Conservation (phyloP, 2,113 vertebrate species). For the Gavia stellata region DNA sequence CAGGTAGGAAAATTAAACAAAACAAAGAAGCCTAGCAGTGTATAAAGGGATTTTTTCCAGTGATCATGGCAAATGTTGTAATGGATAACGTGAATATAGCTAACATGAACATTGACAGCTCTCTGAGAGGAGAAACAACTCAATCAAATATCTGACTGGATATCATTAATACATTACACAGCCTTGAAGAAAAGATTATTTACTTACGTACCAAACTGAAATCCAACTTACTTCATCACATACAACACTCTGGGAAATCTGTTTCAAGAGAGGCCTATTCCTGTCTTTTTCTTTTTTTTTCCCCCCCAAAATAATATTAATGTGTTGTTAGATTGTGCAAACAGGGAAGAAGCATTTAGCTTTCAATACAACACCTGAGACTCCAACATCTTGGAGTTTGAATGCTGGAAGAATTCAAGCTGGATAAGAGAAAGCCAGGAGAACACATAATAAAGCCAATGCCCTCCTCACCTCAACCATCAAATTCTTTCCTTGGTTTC, state of each 20-base stretch:
- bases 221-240: conserved; percentile 39
- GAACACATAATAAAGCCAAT: neutral
- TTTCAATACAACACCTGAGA: neutral
- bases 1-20: neutral
- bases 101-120: conserved; percentile 1
- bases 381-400: neutral
- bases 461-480: neutral
- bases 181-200: conserved; percentile 47
- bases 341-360: neutral
- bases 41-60: neutral
- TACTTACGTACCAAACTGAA: conserved; percentile 41
- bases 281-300: neutral
- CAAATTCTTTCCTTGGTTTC: neutral
- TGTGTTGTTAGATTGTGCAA: conserved; percentile 14
- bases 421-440: conserved; percentile 5
- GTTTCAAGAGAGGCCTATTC: conserved; percentile 50
- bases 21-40: neutral
- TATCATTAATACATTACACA: conserved; percentile 57
- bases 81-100: neutral
- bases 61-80: neutral
- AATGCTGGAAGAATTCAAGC: no score
- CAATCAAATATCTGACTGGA: conserved; percentile 61
- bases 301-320: neutral
- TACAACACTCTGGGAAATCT: conserved; percentile 28
- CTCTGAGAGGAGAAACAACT: conserved; percentile 59